Conservation (phyloP, 2,888 invertebrate genomes). For the Mesorhabditis spiculigera region DNA sequence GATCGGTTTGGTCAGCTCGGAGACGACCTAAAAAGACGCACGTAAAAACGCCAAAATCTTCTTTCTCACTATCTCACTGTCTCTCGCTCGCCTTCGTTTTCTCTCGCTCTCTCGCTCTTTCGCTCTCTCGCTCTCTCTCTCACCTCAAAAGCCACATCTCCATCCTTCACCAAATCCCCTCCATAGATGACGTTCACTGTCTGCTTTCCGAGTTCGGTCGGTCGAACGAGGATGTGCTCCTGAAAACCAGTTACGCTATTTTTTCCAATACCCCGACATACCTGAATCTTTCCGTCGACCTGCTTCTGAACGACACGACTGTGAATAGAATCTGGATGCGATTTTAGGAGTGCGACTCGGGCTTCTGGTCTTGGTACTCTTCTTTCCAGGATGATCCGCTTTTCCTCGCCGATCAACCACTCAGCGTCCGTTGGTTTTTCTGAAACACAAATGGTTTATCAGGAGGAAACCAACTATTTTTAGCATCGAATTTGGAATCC, state of each 20-base stretch:
- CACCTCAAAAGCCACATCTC: slow-evolving; percentile 15
- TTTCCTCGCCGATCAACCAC: slow-evolving; percentile 7
- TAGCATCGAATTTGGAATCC: neutral
- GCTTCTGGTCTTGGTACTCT: neutral
- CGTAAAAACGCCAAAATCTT: too few relatives aligned
- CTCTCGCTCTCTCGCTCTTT: too few relatives aligned
- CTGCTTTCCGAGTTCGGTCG: slow-evolving; percentile 11
- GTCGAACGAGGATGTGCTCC: slow-evolving; percentile 12
- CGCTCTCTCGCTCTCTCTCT: neutral
- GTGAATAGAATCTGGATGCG: neutral
- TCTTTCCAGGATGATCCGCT: neutral
- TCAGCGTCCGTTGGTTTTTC: neutral
- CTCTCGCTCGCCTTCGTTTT: too few relatives aligned
- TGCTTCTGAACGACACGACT: neutral
- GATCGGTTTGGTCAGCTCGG: neutral
- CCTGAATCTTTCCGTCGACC: slow-evolving; percentile 6
- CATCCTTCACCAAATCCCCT: slow-evolving; percentile 8
- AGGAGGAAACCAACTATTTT: neutral
- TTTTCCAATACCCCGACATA: neutral
- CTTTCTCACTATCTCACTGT: too few relatives aligned
- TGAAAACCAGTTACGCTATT: slow-evolving; percentile 4
- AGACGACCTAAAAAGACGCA: neutral
- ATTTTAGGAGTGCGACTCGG: neutral
- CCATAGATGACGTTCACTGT: slow-evolving; percentile 13
- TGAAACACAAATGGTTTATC: neutral